Evolutionary conservation across 23 tunicate species (phyloP), one percentile per base, ranked within the genome.

Genomic region (Trididemnum nubilum): DNA sequence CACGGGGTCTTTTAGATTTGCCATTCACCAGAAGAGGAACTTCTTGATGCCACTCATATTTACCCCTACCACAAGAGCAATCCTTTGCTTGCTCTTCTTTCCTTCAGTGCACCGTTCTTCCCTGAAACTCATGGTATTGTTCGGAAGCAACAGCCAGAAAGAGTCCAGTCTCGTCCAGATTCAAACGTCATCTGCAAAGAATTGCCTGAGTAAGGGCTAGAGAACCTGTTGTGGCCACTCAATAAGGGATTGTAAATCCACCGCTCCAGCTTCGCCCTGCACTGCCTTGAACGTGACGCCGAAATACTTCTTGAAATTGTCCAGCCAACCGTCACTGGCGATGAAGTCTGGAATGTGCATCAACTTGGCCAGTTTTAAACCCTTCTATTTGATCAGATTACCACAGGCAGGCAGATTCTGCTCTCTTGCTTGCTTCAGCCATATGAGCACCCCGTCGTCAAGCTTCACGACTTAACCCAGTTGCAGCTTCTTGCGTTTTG

Each of bases 71-170:
- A 49, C 72, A 75, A 75, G 80, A 75, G 80, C 44, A 34, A 75
- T 75, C 80, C 80, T 75, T 75, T 75, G 80, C 80, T 75, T 75
- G 80, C 80, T 75, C 32, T 75, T 75, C 80, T 75, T 44, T 75
- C 75, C 71, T 78, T 76, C 82, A 78, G 75, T 78, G 82, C 38
- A 69, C 75, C 38, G 75, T 34, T 69, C 75, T 69, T 38, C 38
- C 23, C 39, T 74, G 80, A 74, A 71, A 74, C 65, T 74, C 80
- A 74, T 39, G 80, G 80, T 74, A 69, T 74, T 74, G 80, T 74
- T 74, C 80, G 69, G 67, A 74, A 74, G 80, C 80, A 74, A 74
- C 60, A 23, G 65, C 80, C 80, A 74, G 65, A 74, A 39, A 7
- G n/a, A 74, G 80, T 74, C 80, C 80, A 74, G 80, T 74, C 80